Conservation (phyloP, 2,113 vertebrate genomes). For the Dipodomys spectabilis region DNA sequence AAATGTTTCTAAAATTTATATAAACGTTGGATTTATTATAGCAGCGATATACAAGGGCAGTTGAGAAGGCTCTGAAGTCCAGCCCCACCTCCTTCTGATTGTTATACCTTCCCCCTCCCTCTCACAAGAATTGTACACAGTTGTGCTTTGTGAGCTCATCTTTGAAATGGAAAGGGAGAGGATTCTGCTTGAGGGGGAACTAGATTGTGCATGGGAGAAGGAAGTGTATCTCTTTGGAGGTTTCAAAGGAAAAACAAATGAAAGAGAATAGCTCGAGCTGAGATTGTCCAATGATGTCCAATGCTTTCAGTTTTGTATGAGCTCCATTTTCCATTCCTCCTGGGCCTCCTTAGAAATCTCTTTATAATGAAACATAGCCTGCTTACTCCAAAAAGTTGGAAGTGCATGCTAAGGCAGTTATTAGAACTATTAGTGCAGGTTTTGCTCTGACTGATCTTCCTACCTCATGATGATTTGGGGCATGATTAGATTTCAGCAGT, state of each 20-base stretch:
- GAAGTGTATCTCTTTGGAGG: background rate
- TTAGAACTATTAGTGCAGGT: background rate
- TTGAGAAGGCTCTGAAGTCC: background rate
- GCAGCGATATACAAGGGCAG: background rate
- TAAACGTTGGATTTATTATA: background rate
- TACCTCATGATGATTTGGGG: background rate
- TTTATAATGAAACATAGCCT: background rate
- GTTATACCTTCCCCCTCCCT: background rate
- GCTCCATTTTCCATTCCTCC: background rate
- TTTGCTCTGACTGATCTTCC: background rate
- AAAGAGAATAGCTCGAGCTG: background rate
- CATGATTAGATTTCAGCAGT: background rate
- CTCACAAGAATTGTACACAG: background rate
- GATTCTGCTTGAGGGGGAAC: background rate
- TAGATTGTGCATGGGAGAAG: background rate
- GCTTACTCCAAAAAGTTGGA: background rate
- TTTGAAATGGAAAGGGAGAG: background rate
- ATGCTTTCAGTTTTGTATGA: background rate
- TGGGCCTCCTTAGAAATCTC: background rate
- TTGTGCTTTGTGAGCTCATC: background rate
- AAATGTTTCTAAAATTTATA: background rate
- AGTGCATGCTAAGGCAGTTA: background rate
- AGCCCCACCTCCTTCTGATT: background rate
- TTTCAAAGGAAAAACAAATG: conserved; percentile 36
- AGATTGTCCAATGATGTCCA: background rate